phyloP scores from a whole-genome alignment of 2,888 invertebrate species.

The Tiliacea aurago region DNA sequence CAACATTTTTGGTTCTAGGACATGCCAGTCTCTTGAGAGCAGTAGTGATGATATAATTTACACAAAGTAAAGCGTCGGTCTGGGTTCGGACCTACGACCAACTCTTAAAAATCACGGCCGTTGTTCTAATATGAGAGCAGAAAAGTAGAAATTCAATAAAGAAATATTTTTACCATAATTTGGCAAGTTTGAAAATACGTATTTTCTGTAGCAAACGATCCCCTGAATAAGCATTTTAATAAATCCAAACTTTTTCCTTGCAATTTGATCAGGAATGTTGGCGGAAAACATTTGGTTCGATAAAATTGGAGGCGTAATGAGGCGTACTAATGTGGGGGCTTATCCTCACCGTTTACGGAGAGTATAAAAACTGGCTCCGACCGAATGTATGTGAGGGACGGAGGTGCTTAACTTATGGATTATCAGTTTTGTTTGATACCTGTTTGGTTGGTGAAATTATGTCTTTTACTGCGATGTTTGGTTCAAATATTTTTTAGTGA shows the following conservation, averaged over 20 bases:
- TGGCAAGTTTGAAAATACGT: slow-evolving; percentile 25
- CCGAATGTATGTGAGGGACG: slow-evolving; percentile 51
- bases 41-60: too few species aligned
- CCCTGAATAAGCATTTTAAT: slow-evolving; percentile 53
- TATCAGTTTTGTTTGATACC: slow-evolving; percentile 39
- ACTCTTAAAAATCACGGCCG: too few species aligned
- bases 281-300: slow-evolving; percentile 60
- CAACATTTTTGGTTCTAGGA: too few species aligned
- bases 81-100: too few species aligned
- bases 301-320: slow-evolving; percentile 62
- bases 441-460: slow-evolving; percentile 17
- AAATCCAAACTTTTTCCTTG: slow-evolving; percentile 59
- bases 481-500: not conserved
- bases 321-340: slow-evolving; percentile 58
- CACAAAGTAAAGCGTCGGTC: too few species aligned
- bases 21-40: too few species aligned
- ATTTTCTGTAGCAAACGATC: slow-evolving; percentile 32
- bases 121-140: not conserved
- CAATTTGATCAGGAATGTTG: slow-evolving; percentile 58
- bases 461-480: not conserved
- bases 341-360: slow-evolving; percentile 57
- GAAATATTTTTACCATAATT: not conserved
- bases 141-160: not conserved
- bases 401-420: slow-evolving; percentile 31
- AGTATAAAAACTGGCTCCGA: slow-evolving; percentile 54